phyloP scores from a whole-genome alignment of 2,888 invertebrate genomes.

The Habroteleia sp. region DNA sequence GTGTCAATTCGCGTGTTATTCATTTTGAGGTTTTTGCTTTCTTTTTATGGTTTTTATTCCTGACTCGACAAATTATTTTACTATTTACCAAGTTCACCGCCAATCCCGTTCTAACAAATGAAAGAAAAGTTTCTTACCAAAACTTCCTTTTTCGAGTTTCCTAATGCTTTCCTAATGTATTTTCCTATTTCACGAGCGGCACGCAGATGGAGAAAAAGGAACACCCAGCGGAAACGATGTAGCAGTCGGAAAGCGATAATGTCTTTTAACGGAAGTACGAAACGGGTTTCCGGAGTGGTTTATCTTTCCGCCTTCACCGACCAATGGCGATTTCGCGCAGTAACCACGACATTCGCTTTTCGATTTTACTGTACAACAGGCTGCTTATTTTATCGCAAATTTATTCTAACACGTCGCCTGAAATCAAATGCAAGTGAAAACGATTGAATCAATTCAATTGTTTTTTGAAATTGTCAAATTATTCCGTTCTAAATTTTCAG shows the following conservation, averaged over 20 bases:
- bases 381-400: conserved; percentile 47
- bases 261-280: conserved; percentile 70
- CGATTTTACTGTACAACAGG: conserved; percentile 38
- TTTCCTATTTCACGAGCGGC: conserved; percentile 58
- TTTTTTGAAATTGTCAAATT: conserved; percentile 34
- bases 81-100: conserved; percentile 48
- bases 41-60: conserved; percentile 18
- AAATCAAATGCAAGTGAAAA: conserved; percentile 29
- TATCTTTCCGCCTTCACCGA: conserved; percentile 67
- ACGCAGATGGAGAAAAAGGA: conserved; percentile 57
- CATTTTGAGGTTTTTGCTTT: conserved; percentile 1
- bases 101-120: conserved; percentile 53
- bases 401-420: conserved; percentile 31
- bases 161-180: conserved; percentile 63
- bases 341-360: conserved; percentile 51
- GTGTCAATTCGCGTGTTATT: conserved; percentile 13
- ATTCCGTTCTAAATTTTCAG: conserved; percentile 3
- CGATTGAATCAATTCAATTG: conserved; percentile 45
- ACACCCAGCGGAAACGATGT: conserved; percentile 65
- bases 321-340: conserved; percentile 67
- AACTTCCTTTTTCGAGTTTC: conserved; percentile 62
- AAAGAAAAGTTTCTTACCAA: conserved; percentile 64
- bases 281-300: conserved; percentile 68
- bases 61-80: conserved; percentile 58
- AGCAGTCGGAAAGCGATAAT: conserved; percentile 71